Conservation (phyloP, 2,113 vertebrate genomes). For the Pygoscelis antarcticus region DNA sequence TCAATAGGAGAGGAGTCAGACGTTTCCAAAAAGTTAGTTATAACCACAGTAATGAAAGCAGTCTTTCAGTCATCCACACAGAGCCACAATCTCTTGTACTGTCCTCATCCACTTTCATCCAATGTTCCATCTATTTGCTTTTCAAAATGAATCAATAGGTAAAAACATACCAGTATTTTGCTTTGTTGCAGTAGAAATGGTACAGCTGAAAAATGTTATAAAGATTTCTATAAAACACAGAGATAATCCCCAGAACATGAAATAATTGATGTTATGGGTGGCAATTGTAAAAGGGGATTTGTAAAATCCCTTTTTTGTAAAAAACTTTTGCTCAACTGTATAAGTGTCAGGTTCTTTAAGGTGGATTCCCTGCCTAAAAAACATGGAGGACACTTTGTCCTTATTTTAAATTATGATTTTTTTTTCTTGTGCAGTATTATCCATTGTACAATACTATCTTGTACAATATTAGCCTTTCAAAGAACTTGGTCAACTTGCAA, state of each 20-base stretch:
- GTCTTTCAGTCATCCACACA: neutral
- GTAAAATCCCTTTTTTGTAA: neutral
- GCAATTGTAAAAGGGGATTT: neutral
- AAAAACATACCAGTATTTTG: neutral
- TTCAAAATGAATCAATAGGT: neutral
- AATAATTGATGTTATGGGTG: neutral
- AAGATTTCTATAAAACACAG: neutral
- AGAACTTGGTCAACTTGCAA: neutral
- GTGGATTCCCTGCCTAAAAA: neutral
- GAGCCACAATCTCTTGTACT: neutral
- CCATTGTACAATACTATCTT: neutral
- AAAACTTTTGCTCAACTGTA: neutral
- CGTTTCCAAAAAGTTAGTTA: neutral
- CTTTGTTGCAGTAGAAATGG: neutral
- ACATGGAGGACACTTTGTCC: neutral
- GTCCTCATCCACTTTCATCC: neutral
- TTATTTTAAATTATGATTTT: neutral
- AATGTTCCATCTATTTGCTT: neutral
- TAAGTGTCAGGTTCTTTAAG: neutral
- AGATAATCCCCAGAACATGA: neutral
- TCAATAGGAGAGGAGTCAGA: neutral
- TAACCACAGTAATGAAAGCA: neutral
- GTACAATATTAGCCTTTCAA: neutral
- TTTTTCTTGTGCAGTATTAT: neutral
- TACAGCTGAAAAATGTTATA: neutral